These are phyloP conservation scores for Hydrophis major DNA, from an alignment of 2,797 vertebrate genomes.

Conservation along the genomic window DNA sequence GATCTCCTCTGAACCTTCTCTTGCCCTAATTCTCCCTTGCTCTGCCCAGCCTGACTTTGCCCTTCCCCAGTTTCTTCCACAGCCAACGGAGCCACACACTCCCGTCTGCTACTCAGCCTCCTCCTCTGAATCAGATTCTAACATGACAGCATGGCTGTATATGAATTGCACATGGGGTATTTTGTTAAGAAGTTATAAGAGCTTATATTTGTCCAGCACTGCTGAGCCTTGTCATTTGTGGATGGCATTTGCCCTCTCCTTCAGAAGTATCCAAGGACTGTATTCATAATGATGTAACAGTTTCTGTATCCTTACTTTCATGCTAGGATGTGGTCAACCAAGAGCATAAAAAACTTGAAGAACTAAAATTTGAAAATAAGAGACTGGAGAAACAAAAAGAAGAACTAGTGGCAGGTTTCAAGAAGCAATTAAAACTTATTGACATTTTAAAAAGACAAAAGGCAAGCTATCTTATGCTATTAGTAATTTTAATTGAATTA, in stretches of 20 bases:
- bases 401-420: slow-evolving; percentile 88
- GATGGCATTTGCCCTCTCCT: neutral
- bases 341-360: slow-evolving; percentile 84
- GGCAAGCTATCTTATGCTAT: slow-evolving; percentile 67
- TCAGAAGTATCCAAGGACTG: neutral
- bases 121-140: too few relatives aligned
- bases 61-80: too few relatives aligned
- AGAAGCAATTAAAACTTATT: slow-evolving; percentile 93
- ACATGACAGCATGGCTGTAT: neutral
- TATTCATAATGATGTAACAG: neutral
- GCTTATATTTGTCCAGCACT: neutral
- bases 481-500: neutral
- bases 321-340: slow-evolving; percentile 80
- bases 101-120: too few relatives aligned
- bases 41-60: too few relatives aligned
- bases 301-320: slow-evolving; percentile 28
- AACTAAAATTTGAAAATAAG: slow-evolving; percentile 86
- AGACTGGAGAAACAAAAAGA: slow-evolving; percentile 91
- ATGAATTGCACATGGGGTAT: neutral
- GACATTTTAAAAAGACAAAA: slow-evolving; percentile 96
- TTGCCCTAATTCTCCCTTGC: too few relatives aligned
- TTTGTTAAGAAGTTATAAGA: neutral
- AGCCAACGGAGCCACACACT: too few relatives aligned
- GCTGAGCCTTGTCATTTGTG: neutral
- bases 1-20: too few relatives aligned